Conservation (phyloP, 2,888 invertebrate genomes). For the Exocentrus adspersus region DNA sequence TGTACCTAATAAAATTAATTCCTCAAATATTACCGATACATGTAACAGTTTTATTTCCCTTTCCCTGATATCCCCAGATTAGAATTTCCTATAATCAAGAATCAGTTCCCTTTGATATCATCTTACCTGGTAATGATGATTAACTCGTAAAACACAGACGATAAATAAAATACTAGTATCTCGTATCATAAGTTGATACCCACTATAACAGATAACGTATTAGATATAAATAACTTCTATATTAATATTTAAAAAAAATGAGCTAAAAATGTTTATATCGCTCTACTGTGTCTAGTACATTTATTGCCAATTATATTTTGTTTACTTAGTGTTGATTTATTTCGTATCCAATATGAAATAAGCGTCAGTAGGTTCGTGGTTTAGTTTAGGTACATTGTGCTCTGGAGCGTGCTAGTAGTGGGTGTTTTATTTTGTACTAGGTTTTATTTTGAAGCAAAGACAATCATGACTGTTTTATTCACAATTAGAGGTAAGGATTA, state of each 20-base stretch:
- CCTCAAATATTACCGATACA: no score
- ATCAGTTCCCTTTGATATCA: background rate
- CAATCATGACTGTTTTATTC: no score
- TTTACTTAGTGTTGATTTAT: slow-evolving; percentile 14
- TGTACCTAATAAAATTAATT: no score
- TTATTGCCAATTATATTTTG: slow-evolving; percentile 22
- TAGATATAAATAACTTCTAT: background rate
- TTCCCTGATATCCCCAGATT: background rate
- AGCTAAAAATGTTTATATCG: slow-evolving; percentile 12
- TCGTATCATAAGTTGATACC: no score
- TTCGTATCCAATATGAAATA: background rate
- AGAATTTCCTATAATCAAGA: slow-evolving; percentile 1
- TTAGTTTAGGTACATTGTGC: background rate
- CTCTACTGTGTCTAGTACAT: slow-evolving; percentile 23
- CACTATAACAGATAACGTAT: background rate
- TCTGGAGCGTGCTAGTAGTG: background rate
- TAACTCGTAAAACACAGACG: background rate
- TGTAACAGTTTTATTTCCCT: background rate
- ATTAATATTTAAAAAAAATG: slow-evolving; percentile 10
- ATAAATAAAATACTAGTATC: slow-evolving; percentile 10
- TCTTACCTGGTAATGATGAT: background rate
- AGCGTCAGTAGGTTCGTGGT: background rate
- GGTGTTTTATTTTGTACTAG: background rate
- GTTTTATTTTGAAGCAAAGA: no score
- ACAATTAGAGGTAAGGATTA: no score